phyloP scores from a whole-genome alignment of 2,888 invertebrate genomes.

The Caenorhabditis panamensis region DNA sequence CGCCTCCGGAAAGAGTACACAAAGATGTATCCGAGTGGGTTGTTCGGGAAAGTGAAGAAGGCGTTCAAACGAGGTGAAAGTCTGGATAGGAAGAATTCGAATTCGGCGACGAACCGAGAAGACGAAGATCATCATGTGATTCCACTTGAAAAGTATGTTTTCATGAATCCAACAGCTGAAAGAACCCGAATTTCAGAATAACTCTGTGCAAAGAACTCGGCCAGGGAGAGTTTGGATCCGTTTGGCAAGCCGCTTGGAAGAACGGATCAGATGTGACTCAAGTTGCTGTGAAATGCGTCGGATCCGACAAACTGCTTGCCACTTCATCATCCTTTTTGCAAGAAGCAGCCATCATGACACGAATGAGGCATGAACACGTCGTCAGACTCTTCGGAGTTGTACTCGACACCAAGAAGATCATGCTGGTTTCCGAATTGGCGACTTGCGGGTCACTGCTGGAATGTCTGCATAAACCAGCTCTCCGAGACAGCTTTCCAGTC shows the following conservation, averaged over 20 bases:
- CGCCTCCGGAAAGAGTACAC: conserved; percentile 94
- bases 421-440: conserved; percentile 91
- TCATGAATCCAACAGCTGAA: too few species aligned
- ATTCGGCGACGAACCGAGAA: conserved; percentile 23
- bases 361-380: conserved; percentile 96
- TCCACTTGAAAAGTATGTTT: conserved; percentile 72
- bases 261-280: conserved; percentile 81
- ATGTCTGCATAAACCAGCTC: conserved; percentile 93
- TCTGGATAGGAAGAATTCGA: conserved; percentile 43
- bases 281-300: conserved; percentile 89
- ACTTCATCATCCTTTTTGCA: conserved; percentile 96
- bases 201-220: conserved; percentile 93
- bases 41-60: conserved; percentile 76
- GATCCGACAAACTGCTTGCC: conserved; percentile 94
- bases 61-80: conserved; percentile 60
- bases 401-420: conserved; percentile 91
- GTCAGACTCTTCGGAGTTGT: conserved; percentile 98
- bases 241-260: conserved; percentile 88
- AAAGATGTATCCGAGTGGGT: conserved; percentile 86
- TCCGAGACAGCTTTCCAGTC: conserved; percentile 93
- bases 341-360: conserved; percentile 98
- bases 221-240: conserved; percentile 97
- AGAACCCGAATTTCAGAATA: too few species aligned
- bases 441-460: conserved; percentile 94
- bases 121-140: conserved; percentile 78